Evolutionary conservation across 1,140 invertebrate genomes (phyloP).

Genomic region (Rhyacophila brunnea): DNA sequence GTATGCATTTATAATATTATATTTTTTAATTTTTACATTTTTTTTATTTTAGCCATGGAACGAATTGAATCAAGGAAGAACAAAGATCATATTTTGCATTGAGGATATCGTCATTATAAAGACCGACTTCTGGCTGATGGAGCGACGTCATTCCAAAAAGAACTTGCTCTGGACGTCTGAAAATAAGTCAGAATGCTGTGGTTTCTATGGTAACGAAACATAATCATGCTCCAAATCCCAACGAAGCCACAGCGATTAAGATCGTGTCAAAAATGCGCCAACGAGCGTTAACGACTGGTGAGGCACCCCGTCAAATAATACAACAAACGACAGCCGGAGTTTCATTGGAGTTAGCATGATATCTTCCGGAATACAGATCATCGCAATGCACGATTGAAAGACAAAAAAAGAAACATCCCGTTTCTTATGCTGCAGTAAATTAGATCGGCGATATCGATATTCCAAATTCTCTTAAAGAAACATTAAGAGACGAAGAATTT

Average conservation of each 20-base stretch:
- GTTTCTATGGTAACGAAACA: neutral
- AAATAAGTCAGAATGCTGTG: neutral
- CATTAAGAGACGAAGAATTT: neutral
- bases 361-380: too few species aligned
- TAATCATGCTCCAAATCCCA: slow-evolving; percentile 7
- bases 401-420: too few species aligned
- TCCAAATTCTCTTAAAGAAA: neutral
- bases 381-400: too few species aligned
- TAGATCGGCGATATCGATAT: too few species aligned
- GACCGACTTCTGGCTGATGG: slow-evolving; percentile 3
- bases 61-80: slow-evolving; percentile 4
- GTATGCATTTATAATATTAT: too few species aligned
- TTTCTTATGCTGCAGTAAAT: too few species aligned
- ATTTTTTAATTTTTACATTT: neutral
- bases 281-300: too few species aligned
- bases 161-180: neutral
- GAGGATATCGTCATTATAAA: slow-evolving; percentile 7
- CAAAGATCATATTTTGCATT: neutral
- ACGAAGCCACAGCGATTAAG: too few species aligned
- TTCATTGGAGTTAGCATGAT: too few species aligned
- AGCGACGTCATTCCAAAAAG: slow-evolving; percentile 2
- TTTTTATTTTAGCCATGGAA: slow-evolving; percentile 11
- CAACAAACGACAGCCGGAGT: neutral
- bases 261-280: too few species aligned
- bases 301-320: too few species aligned